Base-by-base conservation (phyloP, 1,140 invertebrate genomes). In the Rhynchophorus ferrugineus region DNA sequence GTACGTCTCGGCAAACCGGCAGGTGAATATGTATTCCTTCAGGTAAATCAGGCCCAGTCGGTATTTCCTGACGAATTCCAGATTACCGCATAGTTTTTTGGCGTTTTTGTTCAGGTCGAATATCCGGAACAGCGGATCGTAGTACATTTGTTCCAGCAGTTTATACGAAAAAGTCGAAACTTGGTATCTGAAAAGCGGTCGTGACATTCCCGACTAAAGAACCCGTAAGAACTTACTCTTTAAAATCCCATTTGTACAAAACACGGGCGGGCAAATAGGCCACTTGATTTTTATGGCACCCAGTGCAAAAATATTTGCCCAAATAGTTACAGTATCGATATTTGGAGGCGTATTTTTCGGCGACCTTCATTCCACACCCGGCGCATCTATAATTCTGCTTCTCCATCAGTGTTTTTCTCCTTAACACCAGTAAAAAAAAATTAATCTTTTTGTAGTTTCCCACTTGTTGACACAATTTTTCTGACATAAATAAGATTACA, bases 271-370 rank as follows among this genome's bases (percentile, higher is more conserved):
- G 91, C 60, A 93, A 87, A 43, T 83, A 69, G 3, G 83, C 75
- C 41, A 81, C 72, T 60, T 88, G 79, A 66, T 89, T 86, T 7
- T 77, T 82, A 69, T 93, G 90, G 67, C 91, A 94, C 21, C 86
- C 87, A 3, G 88, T 89, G 67, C 91, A 94, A 69, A 93, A 90
- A 70, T 88, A 91, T 61, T 89, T 82, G 11, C 88, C 89, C 38
- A 91, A 72, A 67, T 94, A 94, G 63, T 88, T 79, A 68, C 91
- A 94, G 63, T 89, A 90, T 6, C 87, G 76, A 69, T 84, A 85
- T 59, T 80, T 77, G 17, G 80, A 78, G 7, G 83, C 77, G 63
- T 86, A 87, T 47, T 81, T 79, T 53, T 75, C 69, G 2, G 84
- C 80, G 7, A 91, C 84, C 60, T 80, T 82, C 73, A 85, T 85